Evolutionary conservation across 2,797 vertebrate species (phyloP).

Genomic region (Aplochiton taeniatus): DNA sequence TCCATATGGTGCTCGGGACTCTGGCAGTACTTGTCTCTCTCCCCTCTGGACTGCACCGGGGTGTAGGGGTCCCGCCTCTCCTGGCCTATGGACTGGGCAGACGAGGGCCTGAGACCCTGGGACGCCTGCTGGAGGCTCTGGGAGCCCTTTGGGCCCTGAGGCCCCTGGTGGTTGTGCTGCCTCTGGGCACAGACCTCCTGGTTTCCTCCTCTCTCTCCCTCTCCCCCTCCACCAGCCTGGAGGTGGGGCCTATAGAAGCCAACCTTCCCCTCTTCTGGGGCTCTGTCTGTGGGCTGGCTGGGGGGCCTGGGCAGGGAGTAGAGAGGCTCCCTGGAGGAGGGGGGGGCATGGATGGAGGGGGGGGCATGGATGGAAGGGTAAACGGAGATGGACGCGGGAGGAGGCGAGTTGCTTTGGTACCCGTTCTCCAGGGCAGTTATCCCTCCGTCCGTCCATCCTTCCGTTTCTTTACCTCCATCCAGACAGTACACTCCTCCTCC

Average conservation of each 20-base stretch:
- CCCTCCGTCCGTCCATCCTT: constrained; percentile 30
- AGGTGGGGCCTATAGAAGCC: constrained; percentile 67
- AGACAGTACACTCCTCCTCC: constrained; percentile 19
- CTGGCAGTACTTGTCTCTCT: constrained; percentile 52
- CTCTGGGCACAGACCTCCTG: neutral
- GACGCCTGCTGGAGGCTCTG: constrained; percentile 45
- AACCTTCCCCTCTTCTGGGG: constrained; percentile 62
- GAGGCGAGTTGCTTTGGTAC: constrained; percentile 74
- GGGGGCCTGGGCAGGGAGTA: constrained; percentile 50
- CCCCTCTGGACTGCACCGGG: constrained; percentile 60
- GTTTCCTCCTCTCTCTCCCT: constrained; percentile 29
- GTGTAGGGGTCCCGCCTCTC: constrained; percentile 47
- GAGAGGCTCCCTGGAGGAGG: constrained; percentile 19
- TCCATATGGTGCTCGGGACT: constrained; percentile 46
- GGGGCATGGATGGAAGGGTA: constrained; percentile 60
- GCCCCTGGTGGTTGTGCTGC: constrained; percentile 54
- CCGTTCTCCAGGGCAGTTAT: constrained; percentile 72
- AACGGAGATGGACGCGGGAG: constrained; percentile 33
- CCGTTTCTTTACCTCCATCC: constrained; percentile 20
- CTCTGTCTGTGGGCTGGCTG: constrained; percentile 50
- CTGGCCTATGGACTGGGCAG: constrained; percentile 47
- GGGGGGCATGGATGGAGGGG: constrained; percentile 16
- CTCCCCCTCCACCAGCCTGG: constrained; percentile 39
- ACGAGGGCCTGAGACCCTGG: constrained; percentile 39
- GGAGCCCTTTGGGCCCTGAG: constrained; percentile 62